phyloP scores from a whole-genome alignment of 2,113 vertebrate species.

The Oreochromis spilurus region DNA sequence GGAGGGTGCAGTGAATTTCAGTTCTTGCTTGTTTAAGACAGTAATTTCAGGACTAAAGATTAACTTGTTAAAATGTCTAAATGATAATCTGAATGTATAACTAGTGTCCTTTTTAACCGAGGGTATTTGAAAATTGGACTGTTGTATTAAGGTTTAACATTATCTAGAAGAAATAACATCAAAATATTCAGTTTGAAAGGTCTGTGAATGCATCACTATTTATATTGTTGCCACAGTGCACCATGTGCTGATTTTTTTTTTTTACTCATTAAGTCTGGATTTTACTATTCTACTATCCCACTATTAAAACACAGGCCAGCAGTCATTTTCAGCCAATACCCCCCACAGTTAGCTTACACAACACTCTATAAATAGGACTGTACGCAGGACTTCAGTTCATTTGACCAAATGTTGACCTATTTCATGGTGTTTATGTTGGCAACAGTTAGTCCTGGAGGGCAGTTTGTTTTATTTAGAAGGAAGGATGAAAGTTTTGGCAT shows the following conservation, averaged over 20 bases:
- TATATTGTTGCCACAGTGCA: background rate
- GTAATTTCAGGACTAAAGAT: background rate
- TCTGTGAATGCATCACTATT: background rate
- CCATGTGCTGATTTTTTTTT: background rate
- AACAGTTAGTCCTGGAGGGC: background rate
- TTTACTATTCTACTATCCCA: background rate
- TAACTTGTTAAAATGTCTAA: background rate
- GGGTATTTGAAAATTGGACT: background rate
- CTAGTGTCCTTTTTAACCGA: background rate
- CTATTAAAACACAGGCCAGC: background rate
- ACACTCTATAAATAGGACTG: constrained; percentile 32
- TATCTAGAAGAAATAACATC: background rate
- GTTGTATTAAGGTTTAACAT: background rate
- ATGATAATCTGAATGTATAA: background rate
- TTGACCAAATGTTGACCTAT: constrained; percentile 35
- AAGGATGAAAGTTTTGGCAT: constrained; percentile 26
- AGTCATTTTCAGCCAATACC: background rate
- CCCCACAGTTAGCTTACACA: constrained; percentile 9
- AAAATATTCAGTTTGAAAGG: background rate
- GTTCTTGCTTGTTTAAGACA: background rate
- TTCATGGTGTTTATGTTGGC: constrained; percentile 28
- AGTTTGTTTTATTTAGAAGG: background rate
- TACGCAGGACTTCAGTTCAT: constrained; percentile 8
- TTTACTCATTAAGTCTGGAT: background rate
- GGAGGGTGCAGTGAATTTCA: background rate